Evolutionary conservation across 1,140 invertebrate genomes (phyloP).

Genomic region (Whitmania pigra): DNA sequence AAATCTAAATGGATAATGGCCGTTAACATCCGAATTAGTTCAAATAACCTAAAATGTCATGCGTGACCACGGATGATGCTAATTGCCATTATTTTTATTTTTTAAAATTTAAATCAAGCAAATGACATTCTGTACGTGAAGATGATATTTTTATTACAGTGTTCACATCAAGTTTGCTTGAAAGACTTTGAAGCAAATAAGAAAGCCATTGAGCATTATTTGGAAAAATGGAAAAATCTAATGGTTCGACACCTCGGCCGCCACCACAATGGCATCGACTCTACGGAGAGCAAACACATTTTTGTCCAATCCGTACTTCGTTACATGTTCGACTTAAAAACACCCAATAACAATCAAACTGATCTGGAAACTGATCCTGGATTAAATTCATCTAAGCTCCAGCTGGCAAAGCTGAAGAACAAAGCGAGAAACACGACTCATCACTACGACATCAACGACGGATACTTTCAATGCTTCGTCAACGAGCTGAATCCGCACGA

Average conservation of each 20-base stretch:
- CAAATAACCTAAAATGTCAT: no score
- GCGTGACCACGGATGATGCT: no score
- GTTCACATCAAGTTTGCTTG: slow-evolving; percentile 19
- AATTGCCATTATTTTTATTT: no score
- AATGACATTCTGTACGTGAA: no score
- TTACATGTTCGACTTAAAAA: not conserved
- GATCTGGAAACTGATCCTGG: not conserved
- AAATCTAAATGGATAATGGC: no score
- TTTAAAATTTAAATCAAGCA: no score
- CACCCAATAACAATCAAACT: not conserved
- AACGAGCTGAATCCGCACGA: slow-evolving; percentile 10
- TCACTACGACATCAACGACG: not conserved
- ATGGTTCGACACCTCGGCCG: no score
- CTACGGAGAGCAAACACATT: not conserved
- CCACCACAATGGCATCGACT: not conserved
- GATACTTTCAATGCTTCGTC: slow-evolving; percentile 23
- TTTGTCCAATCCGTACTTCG: not conserved
- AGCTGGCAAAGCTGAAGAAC: not conserved
- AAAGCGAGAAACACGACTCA: not conserved
- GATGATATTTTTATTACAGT: slow-evolving; percentile 17
- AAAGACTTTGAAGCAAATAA: slow-evolving; percentile 20
- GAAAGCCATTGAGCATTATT: slow-evolving; percentile 17
- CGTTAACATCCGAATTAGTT: no score
- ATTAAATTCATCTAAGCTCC: not conserved
- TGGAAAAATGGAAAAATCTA: slow-evolving; percentile 7